These are phyloP conservation scores for Eptatretus burgeri DNA, from an alignment of 2,113 vertebrate species.

Conservation along the genomic window DNA sequence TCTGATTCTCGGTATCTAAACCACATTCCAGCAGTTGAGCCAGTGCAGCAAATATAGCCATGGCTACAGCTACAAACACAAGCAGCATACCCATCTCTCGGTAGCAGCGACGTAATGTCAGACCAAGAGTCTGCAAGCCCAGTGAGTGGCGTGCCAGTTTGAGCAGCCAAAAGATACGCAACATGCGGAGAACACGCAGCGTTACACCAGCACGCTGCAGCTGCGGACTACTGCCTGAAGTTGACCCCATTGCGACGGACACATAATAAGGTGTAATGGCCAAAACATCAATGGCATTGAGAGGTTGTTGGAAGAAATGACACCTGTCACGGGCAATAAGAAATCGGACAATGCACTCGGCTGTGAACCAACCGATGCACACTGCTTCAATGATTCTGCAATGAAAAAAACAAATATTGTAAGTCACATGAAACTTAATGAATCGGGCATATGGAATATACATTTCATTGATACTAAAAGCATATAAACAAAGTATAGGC, in stretches of 20 bases:
- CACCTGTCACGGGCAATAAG: conserved; percentile 80
- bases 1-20: conserved; percentile 51
- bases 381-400: conserved; percentile 86
- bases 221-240: conserved; percentile 66
- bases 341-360: conserved; percentile 79
- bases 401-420: background rate
- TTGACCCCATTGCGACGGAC: conserved; percentile 42
- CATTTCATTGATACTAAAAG: too few species aligned
- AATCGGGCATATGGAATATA: too few species aligned
- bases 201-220: conserved; percentile 78
- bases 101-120: conserved; percentile 82
- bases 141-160: conserved; percentile 93
- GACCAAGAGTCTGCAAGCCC: conserved; percentile 79
- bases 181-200: conserved; percentile 74
- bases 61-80: conserved; percentile 83
- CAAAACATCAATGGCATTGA: conserved; percentile 85
- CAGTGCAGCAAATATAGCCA: conserved; percentile 91
- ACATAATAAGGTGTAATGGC: conserved; percentile 90
- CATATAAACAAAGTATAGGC: too few species aligned
- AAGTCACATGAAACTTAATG: too few species aligned
- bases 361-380: conserved; percentile 97
- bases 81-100: conserved; percentile 94
- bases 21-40: conserved; percentile 86
- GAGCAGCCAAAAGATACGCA: conserved; percentile 97
- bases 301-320: conserved; percentile 68